These are phyloP conservation scores for Myopa testacea DNA, from an alignment of 2,888 invertebrate genomes.

Conservation along the genomic window DNA sequence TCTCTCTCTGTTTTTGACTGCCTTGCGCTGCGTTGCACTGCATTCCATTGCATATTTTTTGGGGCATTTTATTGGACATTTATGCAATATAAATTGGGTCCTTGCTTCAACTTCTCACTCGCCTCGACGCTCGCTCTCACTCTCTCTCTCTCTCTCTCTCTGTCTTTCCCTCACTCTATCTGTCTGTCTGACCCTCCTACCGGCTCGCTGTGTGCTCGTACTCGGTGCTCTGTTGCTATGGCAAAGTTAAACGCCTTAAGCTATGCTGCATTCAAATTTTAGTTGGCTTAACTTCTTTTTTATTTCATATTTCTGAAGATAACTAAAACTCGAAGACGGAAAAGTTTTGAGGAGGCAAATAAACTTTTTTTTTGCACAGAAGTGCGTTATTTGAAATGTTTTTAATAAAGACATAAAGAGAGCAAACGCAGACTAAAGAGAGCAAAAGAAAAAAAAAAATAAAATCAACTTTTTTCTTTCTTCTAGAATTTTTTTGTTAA, in stretches of 20 bases:
- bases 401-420: background rate
- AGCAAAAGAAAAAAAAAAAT: too few relatives aligned
- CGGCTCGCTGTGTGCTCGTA: background rate
- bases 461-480: too few relatives aligned
- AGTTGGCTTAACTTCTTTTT: slow-evolving; percentile 11
- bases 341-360: slow-evolving; percentile 4
- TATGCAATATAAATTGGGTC: slow-evolving; percentile 16
- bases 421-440: background rate
- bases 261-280: slow-evolving; percentile 12
- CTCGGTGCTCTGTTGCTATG: background rate
- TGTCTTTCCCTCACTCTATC: too few relatives aligned
- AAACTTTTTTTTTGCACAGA: background rate
- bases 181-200: background rate
- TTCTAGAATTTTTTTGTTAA: too few relatives aligned
- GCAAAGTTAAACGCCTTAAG: slow-evolving; percentile 30
- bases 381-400: slow-evolving; percentile 11
- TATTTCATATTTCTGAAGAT: background rate
- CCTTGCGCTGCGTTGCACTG: background rate
- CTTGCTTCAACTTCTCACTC: slow-evolving; percentile 10
- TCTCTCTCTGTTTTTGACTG: background rate
- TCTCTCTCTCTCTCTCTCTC: background rate
- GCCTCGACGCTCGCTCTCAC: background rate
- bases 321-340: background rate
- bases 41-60: slow-evolving; percentile 42
- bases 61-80: slow-evolving; percentile 36